Evolutionary conservation across 2,113 vertebrate genomes (phyloP).

Genomic region (Motacilla tschutschensis): DNA sequence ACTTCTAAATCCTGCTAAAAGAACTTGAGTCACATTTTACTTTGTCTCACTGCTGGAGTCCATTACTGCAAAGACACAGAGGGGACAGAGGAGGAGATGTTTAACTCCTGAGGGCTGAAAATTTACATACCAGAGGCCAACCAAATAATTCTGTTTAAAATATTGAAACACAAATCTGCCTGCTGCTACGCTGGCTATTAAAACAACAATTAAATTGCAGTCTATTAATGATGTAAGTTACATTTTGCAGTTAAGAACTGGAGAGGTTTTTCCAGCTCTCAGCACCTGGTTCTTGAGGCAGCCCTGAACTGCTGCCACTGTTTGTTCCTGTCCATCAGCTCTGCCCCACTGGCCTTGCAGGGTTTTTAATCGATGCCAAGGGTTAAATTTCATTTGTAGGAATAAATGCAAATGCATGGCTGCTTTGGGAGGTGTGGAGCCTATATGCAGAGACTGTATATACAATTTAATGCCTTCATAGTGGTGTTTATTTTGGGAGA

Average conservation of each 20-base stretch:
- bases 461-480: neutral
- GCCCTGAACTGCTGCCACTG: neutral
- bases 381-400: neutral
- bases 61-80: neutral
- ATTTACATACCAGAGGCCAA: neutral
- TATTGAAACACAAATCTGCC: neutral
- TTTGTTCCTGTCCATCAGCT: neutral
- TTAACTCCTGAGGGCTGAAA: neutral
- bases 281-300: neutral
- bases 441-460: accelerated
- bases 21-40: neutral
- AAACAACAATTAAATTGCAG: neutral
- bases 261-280: neutral
- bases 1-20: neutral
- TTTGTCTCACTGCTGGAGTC: neutral
- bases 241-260: neutral
- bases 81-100: neutral
- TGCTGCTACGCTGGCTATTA: neutral
- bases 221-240: neutral
- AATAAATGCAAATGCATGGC: neutral
- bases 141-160: neutral
- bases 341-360: neutral
- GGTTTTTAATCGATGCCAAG: neutral
- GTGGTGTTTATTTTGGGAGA: neutral
- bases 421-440: neutral